Evolutionary conservation across 2,888 invertebrate genomes (phyloP).

Genomic region (Tenthredo mesomela): DNA sequence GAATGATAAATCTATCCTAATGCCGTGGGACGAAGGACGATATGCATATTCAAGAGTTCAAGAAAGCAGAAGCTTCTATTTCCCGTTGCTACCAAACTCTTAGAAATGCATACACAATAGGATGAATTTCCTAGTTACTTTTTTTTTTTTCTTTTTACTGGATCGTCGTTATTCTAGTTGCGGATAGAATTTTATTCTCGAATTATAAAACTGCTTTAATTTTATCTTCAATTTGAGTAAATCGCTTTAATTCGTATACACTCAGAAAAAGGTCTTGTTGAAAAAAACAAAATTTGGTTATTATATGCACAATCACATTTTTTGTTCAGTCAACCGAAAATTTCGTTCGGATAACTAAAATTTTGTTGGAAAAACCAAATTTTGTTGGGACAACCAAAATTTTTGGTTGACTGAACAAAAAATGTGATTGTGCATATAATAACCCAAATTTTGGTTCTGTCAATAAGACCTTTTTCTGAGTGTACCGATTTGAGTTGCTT

Average conservation of each 20-base stretch:
- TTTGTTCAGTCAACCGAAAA: too few species aligned
- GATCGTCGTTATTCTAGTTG: neutral
- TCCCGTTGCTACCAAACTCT: neutral
- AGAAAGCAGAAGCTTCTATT: neutral
- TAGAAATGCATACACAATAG: conserved; percentile 10
- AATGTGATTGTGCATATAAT: too few species aligned
- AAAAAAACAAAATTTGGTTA: too few species aligned
- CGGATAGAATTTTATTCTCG: neutral
- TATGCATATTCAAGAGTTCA: conserved; percentile 39
- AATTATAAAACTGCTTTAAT: neutral
- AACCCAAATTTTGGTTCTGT: too few species aligned
- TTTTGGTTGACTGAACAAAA: too few species aligned
- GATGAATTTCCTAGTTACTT: neutral
- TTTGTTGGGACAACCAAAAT: too few species aligned
- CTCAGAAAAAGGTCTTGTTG: too few species aligned
- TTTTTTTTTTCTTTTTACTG: neutral
- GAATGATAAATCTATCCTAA: conserved; percentile 46
- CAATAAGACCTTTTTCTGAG: too few species aligned
- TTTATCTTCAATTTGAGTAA: neutral
- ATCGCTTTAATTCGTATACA: neutral
- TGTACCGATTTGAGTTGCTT: too few species aligned
- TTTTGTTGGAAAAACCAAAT: too few species aligned
- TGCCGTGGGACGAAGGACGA: conserved; percentile 1
- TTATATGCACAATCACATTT: too few species aligned
- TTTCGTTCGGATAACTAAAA: too few species aligned